Evolutionary conservation across 2,888 invertebrate species (phyloP).

Genomic region (Caenorhabditis panamensis): DNA sequence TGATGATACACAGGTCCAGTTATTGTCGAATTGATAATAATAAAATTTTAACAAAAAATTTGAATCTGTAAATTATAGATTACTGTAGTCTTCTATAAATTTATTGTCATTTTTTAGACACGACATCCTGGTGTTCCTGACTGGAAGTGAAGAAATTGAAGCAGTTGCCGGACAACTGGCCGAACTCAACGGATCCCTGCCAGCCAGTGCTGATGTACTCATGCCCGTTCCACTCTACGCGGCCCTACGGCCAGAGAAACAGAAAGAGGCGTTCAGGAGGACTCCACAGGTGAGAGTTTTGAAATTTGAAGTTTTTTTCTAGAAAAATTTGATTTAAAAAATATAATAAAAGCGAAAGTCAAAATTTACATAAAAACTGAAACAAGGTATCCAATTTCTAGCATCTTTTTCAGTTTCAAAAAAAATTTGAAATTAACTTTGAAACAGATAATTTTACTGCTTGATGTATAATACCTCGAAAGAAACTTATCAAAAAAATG

Average conservation of each 20-base stretch:
- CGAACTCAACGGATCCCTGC: slow-evolving; percentile 90
- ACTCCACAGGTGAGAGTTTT: slow-evolving; percentile 46
- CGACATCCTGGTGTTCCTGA: slow-evolving; percentile 84
- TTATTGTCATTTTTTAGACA: slow-evolving; percentile 48
- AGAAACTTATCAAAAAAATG: too few species aligned
- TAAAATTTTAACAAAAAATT: too few species aligned
- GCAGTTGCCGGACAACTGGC: slow-evolving; percentile 83
- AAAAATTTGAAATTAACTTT: too few species aligned
- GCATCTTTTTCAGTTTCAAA: too few species aligned
- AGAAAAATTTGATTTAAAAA: neutral
- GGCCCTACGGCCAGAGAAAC: slow-evolving; percentile 62
- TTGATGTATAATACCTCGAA: too few species aligned
- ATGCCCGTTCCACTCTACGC: slow-evolving; percentile 72
- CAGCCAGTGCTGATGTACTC: slow-evolving; percentile 71
- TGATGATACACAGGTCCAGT: too few species aligned
- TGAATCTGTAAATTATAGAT: neutral
- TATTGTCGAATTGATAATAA: too few species aligned
- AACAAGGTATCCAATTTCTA: too few species aligned
- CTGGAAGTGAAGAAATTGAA: slow-evolving; percentile 95
- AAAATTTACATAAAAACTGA: too few species aligned
- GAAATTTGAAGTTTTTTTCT: neutral
- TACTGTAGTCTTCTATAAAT: too few species aligned
- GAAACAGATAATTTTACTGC: too few species aligned
- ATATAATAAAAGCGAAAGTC: neutral
- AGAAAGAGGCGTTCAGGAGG: slow-evolving; percentile 53